These are phyloP conservation scores for Chinchilla lanigera DNA, from an alignment of 2,113 vertebrate genomes.

Conservation along the genomic window DNA sequence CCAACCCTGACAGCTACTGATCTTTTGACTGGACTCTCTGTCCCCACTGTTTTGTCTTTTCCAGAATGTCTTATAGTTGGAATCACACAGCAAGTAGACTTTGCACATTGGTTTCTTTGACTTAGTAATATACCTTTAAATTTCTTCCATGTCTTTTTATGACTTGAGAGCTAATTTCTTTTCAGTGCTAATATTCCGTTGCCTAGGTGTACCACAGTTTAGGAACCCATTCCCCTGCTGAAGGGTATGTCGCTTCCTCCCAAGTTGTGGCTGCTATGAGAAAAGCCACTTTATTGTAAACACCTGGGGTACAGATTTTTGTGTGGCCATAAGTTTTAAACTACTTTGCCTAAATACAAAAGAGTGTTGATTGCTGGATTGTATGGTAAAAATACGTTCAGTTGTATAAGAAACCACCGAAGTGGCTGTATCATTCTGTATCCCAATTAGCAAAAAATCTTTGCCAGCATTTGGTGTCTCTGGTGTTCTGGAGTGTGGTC, in stretches of 20 bases:
- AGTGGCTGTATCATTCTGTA: background rate
- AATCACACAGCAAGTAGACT: background rate
- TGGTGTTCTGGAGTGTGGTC: background rate
- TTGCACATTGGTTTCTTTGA: background rate
- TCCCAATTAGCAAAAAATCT: background rate
- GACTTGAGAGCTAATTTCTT: background rate
- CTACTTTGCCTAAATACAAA: background rate
- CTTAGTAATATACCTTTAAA: background rate
- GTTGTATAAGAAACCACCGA: background rate
- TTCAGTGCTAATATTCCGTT: background rate
- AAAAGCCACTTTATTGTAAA: background rate
- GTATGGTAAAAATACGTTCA: background rate
- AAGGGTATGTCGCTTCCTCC: background rate
- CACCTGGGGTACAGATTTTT: background rate
- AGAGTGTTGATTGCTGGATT: background rate
- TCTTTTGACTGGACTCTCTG: background rate
- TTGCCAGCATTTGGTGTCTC: background rate
- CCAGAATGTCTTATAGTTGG: background rate
- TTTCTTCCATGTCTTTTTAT: background rate
- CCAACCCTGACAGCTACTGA: background rate
- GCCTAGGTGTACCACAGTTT: background rate
- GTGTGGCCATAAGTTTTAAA: background rate
- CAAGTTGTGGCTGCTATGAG: background rate
- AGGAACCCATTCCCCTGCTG: background rate
- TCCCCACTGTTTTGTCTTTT: background rate